Evolutionary conservation across 1,140 invertebrate genomes (phyloP).

Genomic region (Drosophila mojavensis): DNA sequence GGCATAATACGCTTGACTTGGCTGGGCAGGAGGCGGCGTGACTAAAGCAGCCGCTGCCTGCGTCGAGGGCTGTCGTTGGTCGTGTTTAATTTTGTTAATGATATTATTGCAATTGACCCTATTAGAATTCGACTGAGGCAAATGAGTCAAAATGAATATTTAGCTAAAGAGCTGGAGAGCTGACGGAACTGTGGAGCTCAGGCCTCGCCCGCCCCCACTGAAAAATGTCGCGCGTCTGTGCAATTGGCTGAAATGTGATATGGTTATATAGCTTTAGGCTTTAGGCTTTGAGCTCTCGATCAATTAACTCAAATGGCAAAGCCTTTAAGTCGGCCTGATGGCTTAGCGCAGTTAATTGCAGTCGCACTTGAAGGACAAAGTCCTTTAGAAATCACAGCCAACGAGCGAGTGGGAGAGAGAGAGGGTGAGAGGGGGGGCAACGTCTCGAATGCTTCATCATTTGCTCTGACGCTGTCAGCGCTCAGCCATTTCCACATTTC

Average conservation of each 20-base stretch:
- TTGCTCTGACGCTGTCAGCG: conserved; percentile 61
- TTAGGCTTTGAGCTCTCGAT: conserved; percentile 46
- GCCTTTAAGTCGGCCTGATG: conserved; percentile 54
- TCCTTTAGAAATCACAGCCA: conserved; percentile 19
- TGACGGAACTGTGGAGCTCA: too few species aligned
- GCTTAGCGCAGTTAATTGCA: conserved; percentile 60
- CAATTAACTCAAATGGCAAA: conserved; percentile 67
- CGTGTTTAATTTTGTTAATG: conserved; percentile 82
- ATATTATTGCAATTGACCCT: conserved; percentile 83
- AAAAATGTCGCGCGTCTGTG: conserved; percentile 53
- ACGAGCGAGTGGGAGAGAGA: too few species aligned
- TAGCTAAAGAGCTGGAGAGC: conserved; percentile 33
- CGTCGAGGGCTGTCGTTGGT: conserved; percentile 48
- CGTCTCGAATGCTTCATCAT: conserved; percentile 37
- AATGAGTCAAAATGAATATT: conserved; percentile 82
- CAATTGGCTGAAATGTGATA: conserved; percentile 77
- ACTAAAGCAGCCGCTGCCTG: conserved; percentile 41
- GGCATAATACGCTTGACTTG: conserved; percentile 80
- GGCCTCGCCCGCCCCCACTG: not conserved
- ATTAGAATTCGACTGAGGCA: conserved; percentile 76
- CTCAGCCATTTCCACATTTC: conserved; percentile 45
- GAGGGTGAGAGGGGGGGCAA: too few species aligned
- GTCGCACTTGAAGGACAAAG: conserved; percentile 41
- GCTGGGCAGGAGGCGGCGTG: conserved; percentile 4
- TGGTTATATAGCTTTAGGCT: conserved; percentile 38